Evolutionary conservation across 2,888 invertebrate species (phyloP), one percentile per base, ranked within the genome.

Genomic region (Sclerodermus sp.): DNA sequence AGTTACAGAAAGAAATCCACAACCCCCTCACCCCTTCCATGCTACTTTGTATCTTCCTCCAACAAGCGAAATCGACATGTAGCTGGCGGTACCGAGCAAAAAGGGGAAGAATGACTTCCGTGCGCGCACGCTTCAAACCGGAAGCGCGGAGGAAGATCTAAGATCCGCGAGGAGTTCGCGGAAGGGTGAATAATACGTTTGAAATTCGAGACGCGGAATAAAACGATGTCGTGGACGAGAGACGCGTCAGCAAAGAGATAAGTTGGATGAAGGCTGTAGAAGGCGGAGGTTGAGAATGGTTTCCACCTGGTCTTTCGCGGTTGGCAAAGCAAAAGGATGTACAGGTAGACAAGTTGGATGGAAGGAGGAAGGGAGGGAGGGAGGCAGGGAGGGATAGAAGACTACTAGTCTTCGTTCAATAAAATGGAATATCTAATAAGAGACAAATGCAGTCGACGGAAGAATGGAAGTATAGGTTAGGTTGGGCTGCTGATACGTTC

Each of bases 101-200:
- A 32, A 54, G 51, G 39, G 47, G 52, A 58, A 54, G 57, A 62
- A 60, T 58, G 60, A 54, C 56, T 59, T 57, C 57, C 54, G 60
- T 57, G 62, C 23, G 8, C 59, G 64, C 50, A 59, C 66, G 59
- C 48, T 61, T 64, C 34, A 4, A 65, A 61, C 63, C 67, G 67
- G 65, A 70, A 70, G 63, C 57, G 60, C 59, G 61, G 61, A 62
- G 57, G 53, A 66, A 60, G 65, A 62, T 67, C 63, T 64, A 62
- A 64, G 66, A 69, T 64, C 62, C 64, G 65, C 53, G 59, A 62
- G 62, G 62, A 61, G 57, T 57, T 67, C 67, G 70, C 62, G 68
- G 70, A 71, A 74, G 68, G 69, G 70, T 75, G 76, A 76, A 76
- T 74, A 75, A 76, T 76, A 74, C 68, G 71, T 74, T 72, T 71